Conservation (phyloP, 2,888 invertebrate species). For the Gibbula magus region DNA sequence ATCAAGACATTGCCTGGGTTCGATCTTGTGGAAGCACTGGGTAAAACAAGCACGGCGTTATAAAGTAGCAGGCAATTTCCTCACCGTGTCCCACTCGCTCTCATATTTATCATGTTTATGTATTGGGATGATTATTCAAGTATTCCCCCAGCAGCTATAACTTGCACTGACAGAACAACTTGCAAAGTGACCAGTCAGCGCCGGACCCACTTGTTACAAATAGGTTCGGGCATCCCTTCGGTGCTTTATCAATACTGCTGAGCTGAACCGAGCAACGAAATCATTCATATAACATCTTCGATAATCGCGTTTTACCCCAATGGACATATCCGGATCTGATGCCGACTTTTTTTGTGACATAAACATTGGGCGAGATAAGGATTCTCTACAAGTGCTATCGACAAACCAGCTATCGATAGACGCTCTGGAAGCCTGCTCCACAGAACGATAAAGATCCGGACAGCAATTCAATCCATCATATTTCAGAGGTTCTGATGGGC, state of each 20-base stretch:
- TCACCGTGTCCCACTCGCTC: not conserved
- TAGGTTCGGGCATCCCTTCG: no score
- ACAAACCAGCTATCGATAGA: conserved; percentile 3
- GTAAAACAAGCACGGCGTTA: not conserved
- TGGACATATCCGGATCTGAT: not conserved
- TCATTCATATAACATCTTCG: no score
- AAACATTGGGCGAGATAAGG: not conserved
- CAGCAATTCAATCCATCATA: not conserved
- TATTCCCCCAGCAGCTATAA: not conserved
- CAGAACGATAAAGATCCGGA: not conserved
- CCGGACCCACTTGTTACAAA: not conserved
- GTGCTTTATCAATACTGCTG: no score
- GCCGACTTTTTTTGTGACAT: not conserved
- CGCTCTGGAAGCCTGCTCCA: not conserved
- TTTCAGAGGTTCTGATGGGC: not conserved
- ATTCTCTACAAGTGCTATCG: not conserved
- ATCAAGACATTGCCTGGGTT: conserved; percentile 1
- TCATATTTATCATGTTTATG: conserved; percentile 11
- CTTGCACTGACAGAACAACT: not conserved
- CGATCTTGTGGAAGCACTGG: not conserved
- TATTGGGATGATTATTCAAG: not conserved
- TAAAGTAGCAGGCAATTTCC: not conserved
- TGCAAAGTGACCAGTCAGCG: not conserved
- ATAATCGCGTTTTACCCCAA: not conserved
- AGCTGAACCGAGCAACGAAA: no score